These are phyloP conservation scores for Pelagia noctiluca DNA, from an alignment of 30 jellyfish, hydroid and myxozoan species.

Conservation along the genomic window DNA sequence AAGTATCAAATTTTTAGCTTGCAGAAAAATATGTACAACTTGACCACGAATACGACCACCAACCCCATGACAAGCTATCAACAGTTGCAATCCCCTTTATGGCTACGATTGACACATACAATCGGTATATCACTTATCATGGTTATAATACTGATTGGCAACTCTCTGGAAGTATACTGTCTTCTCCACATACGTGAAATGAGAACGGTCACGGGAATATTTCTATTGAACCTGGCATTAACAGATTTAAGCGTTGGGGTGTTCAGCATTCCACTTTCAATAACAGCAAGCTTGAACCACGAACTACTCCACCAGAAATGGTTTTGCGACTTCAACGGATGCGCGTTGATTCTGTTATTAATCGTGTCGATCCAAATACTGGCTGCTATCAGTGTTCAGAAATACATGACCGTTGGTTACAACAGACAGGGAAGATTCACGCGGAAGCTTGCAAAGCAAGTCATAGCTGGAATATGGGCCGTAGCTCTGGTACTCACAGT, in stretches of 20 bases:
- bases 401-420: conserved; percentile 46
- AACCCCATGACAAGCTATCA: no score
- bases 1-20: no score
- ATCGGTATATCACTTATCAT: neutral
- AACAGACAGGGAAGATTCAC: conserved; percentile 9
- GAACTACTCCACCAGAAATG: conserved; percentile 17
- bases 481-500: conserved; percentile 52
- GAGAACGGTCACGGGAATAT: conserved; percentile 67
- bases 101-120: neutral
- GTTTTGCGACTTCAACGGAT: conserved; percentile 63
- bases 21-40: no score
- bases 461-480: conserved; percentile 60
- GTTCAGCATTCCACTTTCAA: conserved; percentile 50
- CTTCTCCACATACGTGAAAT: conserved; percentile 46
- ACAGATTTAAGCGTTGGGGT: conserved; percentile 76
- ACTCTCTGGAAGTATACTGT: conserved; percentile 51
- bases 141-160: conserved; percentile 53
- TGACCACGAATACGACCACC: no score
- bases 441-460: neutral
- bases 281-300: conserved; percentile 52
- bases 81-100: no score
- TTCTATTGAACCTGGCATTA: conserved; percentile 60
- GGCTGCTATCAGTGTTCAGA: conserved; percentile 59
- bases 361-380: conserved; percentile 58
- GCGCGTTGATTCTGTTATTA: conserved; percentile 34